phyloP scores from a whole-genome alignment of 2,888 invertebrate genomes.

The Neoitamus cyanurus region DNA sequence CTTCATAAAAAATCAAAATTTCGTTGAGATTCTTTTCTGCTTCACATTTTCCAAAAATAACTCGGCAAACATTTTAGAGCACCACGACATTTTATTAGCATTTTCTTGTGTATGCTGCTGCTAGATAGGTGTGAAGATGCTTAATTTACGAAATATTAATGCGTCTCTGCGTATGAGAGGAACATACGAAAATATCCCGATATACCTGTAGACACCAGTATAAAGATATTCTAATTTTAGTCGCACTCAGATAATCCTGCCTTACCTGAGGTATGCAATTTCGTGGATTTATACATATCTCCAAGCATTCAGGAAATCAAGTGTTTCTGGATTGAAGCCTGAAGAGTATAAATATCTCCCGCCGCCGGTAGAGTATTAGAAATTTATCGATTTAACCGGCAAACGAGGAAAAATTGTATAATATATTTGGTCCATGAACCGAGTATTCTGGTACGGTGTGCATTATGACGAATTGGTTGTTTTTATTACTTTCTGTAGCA shows the following conservation, averaged over 20 bases:
- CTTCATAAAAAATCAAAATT: constrained; percentile 32
- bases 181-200: constrained; percentile 30
- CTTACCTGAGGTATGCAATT: constrained; percentile 50
- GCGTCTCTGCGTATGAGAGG: constrained; percentile 6
- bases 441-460: neutral
- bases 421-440: neutral
- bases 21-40: constrained; percentile 23
- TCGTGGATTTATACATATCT: constrained; percentile 31
- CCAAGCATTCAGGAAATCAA: neutral
- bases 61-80: constrained; percentile 29
- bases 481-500: neutral
- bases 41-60: constrained; percentile 42
- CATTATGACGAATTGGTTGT: neutral
- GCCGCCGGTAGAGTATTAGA: neutral
- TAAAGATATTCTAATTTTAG: constrained; percentile 48
- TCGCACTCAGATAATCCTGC: constrained; percentile 45
- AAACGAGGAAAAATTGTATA: neutral
- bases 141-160: constrained; percentile 43
- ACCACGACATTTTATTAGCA: constrained; percentile 23
- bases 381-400: neutral
- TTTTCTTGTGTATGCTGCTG: constrained; percentile 12
- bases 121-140: constrained; percentile 28
- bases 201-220: constrained; percentile 38
- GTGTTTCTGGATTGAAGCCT: neutral
- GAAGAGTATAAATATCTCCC: neutral